Percentiles rank a stretch among this genome's conserved stretches.
Conservation (phyloP, 2,888 invertebrate species). For the Lingula anatina region DNA sequence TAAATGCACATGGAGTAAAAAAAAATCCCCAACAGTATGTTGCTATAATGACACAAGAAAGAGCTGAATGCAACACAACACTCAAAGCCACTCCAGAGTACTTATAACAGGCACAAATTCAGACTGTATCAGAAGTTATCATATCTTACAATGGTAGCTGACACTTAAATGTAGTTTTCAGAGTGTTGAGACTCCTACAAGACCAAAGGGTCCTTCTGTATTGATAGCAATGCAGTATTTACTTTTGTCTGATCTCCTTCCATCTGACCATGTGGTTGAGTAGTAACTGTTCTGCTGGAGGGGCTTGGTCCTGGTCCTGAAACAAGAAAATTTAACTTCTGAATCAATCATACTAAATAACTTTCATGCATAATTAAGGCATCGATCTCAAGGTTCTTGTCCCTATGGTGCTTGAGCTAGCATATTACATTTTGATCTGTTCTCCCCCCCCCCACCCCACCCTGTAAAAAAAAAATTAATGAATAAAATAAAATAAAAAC, state of each 20-base stretch:
- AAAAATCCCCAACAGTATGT: too few relatives aligned
- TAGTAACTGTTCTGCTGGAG: conserved; percentile 41
- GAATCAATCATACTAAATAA: background rate
- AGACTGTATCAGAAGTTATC: background rate
- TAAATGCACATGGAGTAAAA: background rate
- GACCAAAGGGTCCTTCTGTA: background rate
- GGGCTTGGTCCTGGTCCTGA: conserved; percentile 36
- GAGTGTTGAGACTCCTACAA: background rate
- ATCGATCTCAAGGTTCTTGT: too few relatives aligned
- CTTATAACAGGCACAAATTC: background rate
- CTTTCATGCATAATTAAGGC: too few relatives aligned
- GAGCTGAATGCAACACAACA: too few relatives aligned
- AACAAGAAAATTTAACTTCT: conserved; percentile 1
- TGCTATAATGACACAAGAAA: too few relatives aligned
- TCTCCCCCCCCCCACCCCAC: too few relatives aligned
- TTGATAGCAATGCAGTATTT: conserved; percentile 11
- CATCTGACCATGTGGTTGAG: conserved; percentile 45
- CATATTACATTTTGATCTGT: too few relatives aligned
- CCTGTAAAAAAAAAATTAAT: too few relatives aligned
- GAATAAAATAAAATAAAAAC: too few relatives aligned
- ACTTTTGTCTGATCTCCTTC: conserved; percentile 43
- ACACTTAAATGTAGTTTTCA: background rate
- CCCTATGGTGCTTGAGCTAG: too few relatives aligned
- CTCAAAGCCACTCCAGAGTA: too few relatives aligned
- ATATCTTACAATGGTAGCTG: background rate